phyloP scores from a whole-genome alignment of 2,113 vertebrate species.

The Lycaon pictus region DNA sequence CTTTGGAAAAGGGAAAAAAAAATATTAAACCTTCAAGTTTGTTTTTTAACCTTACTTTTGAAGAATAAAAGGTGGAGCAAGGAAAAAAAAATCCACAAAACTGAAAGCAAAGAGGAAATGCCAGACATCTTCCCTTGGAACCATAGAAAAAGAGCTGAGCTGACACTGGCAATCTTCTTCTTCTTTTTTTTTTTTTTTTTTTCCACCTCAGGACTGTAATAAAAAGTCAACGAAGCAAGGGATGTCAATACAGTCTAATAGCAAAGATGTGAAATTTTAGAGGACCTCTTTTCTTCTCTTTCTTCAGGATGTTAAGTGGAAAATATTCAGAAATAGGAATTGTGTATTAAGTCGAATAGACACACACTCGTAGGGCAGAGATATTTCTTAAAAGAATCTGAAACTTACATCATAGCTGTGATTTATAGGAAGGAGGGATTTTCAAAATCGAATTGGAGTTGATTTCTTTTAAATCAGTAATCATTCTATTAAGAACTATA shows the following conservation, averaged over 20 bases:
- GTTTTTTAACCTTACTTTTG: conserved; percentile 42
- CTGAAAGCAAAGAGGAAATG: conserved; percentile 85
- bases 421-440: background rate
- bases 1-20: conserved; percentile 22
- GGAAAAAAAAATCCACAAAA: background rate
- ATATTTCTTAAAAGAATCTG: conserved; percentile 50
- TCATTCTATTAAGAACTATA: conserved; percentile 42
- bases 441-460: conserved; percentile 55
- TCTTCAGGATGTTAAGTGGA: conserved; percentile 31
- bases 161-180: conserved; percentile 86
- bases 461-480: conserved; percentile 50
- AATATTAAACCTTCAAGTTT: background rate
- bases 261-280: conserved; percentile 85
- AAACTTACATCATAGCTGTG: conserved; percentile 4
- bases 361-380: background rate
- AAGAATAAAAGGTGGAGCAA: conserved; percentile 46
- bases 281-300: background rate
- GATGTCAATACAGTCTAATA: conserved; percentile 91
- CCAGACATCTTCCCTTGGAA: conserved; percentile 86
- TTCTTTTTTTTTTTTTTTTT: conserved; percentile 87
- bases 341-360: background rate
- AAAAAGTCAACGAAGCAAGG: conserved; percentile 95
- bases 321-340: background rate
- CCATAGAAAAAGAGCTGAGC: conserved; percentile 88
- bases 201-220: conserved; percentile 91